phyloP scores from a whole-genome alignment of 2,888 invertebrate species.

The Polietes domitor region DNA sequence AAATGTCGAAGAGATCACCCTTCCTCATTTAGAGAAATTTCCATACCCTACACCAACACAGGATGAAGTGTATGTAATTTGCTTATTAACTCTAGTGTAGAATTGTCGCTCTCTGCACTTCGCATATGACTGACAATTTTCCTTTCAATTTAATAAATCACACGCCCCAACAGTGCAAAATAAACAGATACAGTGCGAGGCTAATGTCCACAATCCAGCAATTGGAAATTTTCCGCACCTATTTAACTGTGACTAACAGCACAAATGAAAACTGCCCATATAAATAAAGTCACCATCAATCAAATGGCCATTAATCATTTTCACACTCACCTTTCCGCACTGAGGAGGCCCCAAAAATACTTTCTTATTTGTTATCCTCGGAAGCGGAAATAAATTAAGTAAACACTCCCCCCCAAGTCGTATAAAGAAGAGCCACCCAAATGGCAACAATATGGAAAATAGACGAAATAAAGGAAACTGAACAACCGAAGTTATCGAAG shows the following conservation, averaged over 20 bases:
- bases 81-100: too few relatives aligned
- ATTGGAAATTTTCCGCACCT: neutral
- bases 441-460: neutral
- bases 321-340: neutral
- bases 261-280: neutral
- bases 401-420: neutral
- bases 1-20: too few relatives aligned
- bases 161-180: neutral
- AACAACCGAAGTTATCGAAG: too few relatives aligned
- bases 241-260: neutral
- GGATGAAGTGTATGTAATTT: too few relatives aligned
- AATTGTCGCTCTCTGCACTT: neutral
- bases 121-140: conserved; percentile 6
- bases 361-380: neutral
- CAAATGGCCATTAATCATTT: conserved; percentile 31
- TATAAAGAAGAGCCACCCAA: neutral
- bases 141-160: conserved; percentile 7
- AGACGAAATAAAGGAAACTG: neutral
- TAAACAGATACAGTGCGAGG: neutral
- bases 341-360: neutral
- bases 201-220: neutral
- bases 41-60: too few relatives aligned
- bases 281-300: neutral
- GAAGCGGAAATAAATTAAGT: neutral
- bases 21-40: too few relatives aligned